phyloP scores from a whole-genome alignment of 2,797 vertebrate species.

The Aldrovandia affinis region DNA sequence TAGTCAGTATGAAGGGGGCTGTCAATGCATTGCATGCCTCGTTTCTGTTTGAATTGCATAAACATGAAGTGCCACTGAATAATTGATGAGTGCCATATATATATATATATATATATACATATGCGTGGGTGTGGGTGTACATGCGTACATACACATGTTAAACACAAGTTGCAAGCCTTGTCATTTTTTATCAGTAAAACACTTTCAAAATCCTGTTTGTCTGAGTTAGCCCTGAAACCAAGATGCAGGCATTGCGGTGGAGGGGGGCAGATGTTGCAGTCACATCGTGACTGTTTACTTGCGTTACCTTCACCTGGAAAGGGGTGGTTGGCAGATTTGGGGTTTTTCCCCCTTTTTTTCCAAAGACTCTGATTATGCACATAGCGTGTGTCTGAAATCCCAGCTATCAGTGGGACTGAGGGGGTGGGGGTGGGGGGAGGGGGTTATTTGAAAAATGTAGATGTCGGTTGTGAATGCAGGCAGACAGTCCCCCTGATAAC shows the following conservation, averaged over 20 bases:
- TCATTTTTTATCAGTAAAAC: background rate
- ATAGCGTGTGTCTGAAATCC: background rate
- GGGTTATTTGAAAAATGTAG: conserved; percentile 12
- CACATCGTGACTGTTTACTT: background rate
- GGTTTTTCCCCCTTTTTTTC: background rate
- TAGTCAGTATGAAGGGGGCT: conserved; percentile 32
- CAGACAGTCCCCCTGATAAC: background rate
- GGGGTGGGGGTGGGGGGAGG: background rate
- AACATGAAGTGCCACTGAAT: conserved; percentile 85
- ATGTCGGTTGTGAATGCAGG: background rate
- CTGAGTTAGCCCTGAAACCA: background rate
- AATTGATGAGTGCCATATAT: conserved; percentile 81
- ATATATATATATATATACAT: background rate
- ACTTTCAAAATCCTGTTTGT: background rate
- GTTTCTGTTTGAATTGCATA: conserved; percentile 79
- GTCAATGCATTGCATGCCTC: conserved; percentile 58
- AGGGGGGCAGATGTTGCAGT: background rate
- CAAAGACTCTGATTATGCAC: background rate
- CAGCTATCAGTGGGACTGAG: background rate
- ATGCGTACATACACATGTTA: background rate
- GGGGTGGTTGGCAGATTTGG: background rate
- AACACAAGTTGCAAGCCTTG: background rate
- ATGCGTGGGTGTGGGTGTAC: background rate
- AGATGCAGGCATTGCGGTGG: background rate
- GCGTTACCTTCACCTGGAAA: background rate